phyloP scores from a whole-genome alignment of 2,888 invertebrate species.

The Melanargia galathea region DNA sequence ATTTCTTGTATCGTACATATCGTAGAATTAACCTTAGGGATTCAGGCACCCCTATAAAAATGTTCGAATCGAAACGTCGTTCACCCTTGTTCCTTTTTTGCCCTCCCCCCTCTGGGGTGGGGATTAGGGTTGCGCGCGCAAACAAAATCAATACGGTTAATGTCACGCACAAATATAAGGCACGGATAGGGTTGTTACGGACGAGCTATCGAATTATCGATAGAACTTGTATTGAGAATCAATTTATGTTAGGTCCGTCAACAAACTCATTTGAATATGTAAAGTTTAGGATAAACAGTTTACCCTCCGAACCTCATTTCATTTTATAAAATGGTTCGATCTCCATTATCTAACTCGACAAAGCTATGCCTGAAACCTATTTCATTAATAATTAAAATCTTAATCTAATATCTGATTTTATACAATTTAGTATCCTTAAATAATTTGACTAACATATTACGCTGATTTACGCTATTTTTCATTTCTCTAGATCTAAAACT shows the following conservation, averaged over 20 bases:
- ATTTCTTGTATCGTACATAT: slow-evolving; percentile 44
- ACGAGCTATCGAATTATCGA: slow-evolving; percentile 65
- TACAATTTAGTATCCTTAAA: no score
- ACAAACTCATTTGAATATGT: slow-evolving; percentile 6
- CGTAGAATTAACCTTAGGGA: slow-evolving; percentile 72
- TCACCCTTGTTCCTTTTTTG: slow-evolving; percentile 69
- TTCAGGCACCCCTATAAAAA: slow-evolving; percentile 73
- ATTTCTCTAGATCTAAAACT: no score
- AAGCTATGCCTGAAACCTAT: neutral
- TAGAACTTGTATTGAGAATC: slow-evolving; percentile 25
- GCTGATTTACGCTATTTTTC: no score
- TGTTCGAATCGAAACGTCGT: slow-evolving; percentile 76
- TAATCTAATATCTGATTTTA: no score
- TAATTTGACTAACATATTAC: no score
- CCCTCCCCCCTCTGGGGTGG: slow-evolving; percentile 49
- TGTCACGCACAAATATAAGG: slow-evolving; percentile 76
- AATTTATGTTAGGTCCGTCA: slow-evolving; percentile 9
- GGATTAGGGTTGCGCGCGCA: slow-evolving; percentile 72
- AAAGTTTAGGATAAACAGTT: neutral
- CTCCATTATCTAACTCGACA: neutral
- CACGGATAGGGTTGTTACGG: slow-evolving; percentile 69
- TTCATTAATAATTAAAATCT: no score
- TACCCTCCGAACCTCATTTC: neutral
- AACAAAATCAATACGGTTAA: slow-evolving; percentile 76
- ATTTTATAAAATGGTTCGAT: neutral